Base-by-base conservation (phyloP, 2,113 vertebrate genomes). In the Oncorhynchus clarkii region DNA sequence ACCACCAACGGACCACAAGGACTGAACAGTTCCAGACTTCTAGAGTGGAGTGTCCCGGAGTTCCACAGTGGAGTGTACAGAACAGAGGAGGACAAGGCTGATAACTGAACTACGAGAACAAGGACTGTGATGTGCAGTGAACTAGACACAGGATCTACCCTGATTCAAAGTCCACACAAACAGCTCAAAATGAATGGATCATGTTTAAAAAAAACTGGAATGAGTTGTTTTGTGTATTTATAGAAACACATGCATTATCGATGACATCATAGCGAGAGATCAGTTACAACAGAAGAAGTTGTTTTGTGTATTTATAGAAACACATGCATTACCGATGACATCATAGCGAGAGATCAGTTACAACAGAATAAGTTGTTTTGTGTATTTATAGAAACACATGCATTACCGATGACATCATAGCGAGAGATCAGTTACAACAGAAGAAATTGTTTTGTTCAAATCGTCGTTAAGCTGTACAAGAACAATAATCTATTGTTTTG, bases 391-490 rank as follows among this genome's bases (percentile, higher is more conserved):
- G 26, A 73, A 31, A 74, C 39, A 49, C 13, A 78, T 14, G 79
- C 76, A 62, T 76, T 85, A 78, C n/a, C 75, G 65, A 2, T 79
- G 65, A 72, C 64, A 75, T 72, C 24, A 73, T 69, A 80, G 13
- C 70, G 54, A 79, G 76, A 82, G 70, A 70, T 85, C 49, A 84
- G 83, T 84, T 72, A 78, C 54, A 78, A 29, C 24, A 26, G 29
- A 27, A 45, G 8, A 70, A 24, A 75, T 57, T 64, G 24, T 59
- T 71, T 77, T 82, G 31, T 80, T n/a, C 0, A 49, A 80, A 79
- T 79, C 71, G n/a, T 45, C 71, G n/a, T 45, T 71, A 73, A 79
- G 68, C 67, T 74, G 54, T 71, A 83, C 73, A 77, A 72, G 45
- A 78, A 31, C 71, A 66, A 45, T 48, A 65, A 74, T 73, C 22